These are phyloP conservation scores for Hipposideros armiger DNA, from an alignment of 2,113 vertebrate species.

Conservation along the genomic window DNA sequence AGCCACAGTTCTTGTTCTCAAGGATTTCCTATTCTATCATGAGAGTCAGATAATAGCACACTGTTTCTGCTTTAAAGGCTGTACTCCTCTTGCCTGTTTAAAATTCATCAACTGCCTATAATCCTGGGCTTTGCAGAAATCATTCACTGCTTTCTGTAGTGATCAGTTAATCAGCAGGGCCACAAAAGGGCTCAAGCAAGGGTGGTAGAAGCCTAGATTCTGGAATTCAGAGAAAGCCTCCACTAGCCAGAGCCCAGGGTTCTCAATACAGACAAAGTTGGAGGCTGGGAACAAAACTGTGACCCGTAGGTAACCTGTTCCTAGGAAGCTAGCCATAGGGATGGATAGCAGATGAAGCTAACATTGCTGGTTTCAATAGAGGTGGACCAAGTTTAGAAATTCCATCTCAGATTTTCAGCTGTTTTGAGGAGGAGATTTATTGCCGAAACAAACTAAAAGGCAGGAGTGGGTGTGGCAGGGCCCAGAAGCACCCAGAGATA, in stretches of 20 bases:
- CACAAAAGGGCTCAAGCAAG: constrained; percentile 17
- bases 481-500: neutral
- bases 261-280: constrained; percentile 19
- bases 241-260: neutral
- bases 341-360: neutral
- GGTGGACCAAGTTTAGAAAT: neutral
- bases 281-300: neutral
- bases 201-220: neutral
- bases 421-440: constrained; percentile 2
- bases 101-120: constrained; percentile 70
- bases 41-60: constrained; percentile 47
- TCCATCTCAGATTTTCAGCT: neutral
- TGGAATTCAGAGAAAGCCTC: constrained; percentile 34
- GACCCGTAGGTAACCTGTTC: neutral
- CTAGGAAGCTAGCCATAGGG: neutral
- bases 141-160: constrained; percentile 71
- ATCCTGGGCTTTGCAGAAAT: constrained; percentile 69
- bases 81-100: constrained; percentile 66
- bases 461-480: neutral
- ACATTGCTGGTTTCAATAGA: neutral
- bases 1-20: constrained; percentile 46
- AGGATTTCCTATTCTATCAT: constrained; percentile 24
- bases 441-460: constrained; percentile 11
- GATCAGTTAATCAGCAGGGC: constrained; percentile 73
- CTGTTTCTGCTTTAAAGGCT: constrained; percentile 62